Percentiles rank a stretch among this genome's conserved stretches.
Evolutionary conservation across 2,797 vertebrate genomes (phyloP).

Genomic region (Betta splendens): DNA sequence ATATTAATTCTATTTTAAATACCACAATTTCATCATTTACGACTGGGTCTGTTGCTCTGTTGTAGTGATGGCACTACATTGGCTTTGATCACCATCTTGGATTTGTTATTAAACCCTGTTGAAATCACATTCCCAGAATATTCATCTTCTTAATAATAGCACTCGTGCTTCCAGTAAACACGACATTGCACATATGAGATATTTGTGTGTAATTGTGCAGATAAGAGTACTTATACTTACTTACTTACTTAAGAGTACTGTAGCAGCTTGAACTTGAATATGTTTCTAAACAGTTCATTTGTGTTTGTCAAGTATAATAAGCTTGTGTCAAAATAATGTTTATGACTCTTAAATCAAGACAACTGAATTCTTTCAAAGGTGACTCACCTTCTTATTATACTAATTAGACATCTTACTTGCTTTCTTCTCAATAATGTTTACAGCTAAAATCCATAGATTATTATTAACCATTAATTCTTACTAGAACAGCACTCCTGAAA

Average conservation of each 20-base stretch:
- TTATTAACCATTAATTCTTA: conserved; percentile 24
- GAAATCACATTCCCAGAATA: conserved; percentile 59
- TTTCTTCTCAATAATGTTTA: conserved; percentile 20
- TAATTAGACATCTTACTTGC: conserved; percentile 28
- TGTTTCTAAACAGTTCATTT: conserved; percentile 4
- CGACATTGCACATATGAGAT: conserved; percentile 39
- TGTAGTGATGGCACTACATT: conserved; percentile 12
- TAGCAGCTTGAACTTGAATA: conserved; percentile 5
- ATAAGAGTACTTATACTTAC: too few relatives aligned
- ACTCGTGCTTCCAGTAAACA: conserved; percentile 55
- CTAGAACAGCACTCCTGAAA: conserved; percentile 33
- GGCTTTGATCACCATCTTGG: conserved; percentile 44
- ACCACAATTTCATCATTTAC: conserved; percentile 30
- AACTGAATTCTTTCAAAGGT: background rate
- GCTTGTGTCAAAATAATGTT: too few relatives aligned
- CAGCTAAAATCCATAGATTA: conserved; percentile 20
- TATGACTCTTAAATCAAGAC: background rate
- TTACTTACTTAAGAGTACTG: too few relatives aligned
- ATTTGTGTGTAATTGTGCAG: conserved; percentile 31
- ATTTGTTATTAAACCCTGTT: conserved; percentile 43
- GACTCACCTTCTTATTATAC: background rate
- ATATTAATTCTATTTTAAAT: conserved; percentile 48
- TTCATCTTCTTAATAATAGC: conserved; percentile 16
- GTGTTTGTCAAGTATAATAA: too few relatives aligned
- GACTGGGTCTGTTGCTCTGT: conserved; percentile 10